phyloP scores from a whole-genome alignment of 2,888 invertebrate genomes.

The Periphyllus acericola region DNA sequence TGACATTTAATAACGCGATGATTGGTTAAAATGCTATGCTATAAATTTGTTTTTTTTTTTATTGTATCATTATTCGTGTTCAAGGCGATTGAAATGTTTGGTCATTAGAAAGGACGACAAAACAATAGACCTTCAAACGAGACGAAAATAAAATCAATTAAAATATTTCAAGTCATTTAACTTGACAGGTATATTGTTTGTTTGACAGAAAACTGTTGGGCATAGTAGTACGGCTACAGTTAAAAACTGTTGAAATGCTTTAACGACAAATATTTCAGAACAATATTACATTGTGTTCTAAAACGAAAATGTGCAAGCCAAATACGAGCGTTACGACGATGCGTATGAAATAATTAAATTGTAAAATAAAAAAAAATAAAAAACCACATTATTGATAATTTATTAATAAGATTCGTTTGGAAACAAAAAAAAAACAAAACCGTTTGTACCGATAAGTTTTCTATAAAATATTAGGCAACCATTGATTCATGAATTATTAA shows the following conservation, averaged over 20 bases:
- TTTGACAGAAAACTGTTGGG: not conserved
- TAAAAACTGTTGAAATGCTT: too few relatives aligned
- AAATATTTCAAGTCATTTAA: not conserved
- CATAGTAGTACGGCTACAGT: not conserved
- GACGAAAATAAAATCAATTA: not conserved
- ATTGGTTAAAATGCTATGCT: not conserved
- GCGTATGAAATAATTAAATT: not conserved
- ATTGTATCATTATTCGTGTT: not conserved
- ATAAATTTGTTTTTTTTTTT: not conserved
- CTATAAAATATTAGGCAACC: not conserved
- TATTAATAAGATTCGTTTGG: not conserved
- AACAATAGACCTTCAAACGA: not conserved
- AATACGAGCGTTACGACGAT: too few relatives aligned
- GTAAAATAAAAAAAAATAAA: too few relatives aligned
- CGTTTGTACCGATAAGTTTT: not conserved
- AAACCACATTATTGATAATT: not conserved
- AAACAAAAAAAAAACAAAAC: not conserved
- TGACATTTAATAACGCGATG: not conserved
- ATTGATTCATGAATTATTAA: not conserved
- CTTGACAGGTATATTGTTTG: not conserved
- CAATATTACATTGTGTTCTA: not conserved
- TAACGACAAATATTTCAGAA: not conserved
- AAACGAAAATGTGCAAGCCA: not conserved
- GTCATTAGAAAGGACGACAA: slow-evolving; percentile 10
- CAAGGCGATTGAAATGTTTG: slow-evolving; percentile 27